Base-by-base conservation (phyloP, 1,140 invertebrate species). In the Orussus abietinus region DNA sequence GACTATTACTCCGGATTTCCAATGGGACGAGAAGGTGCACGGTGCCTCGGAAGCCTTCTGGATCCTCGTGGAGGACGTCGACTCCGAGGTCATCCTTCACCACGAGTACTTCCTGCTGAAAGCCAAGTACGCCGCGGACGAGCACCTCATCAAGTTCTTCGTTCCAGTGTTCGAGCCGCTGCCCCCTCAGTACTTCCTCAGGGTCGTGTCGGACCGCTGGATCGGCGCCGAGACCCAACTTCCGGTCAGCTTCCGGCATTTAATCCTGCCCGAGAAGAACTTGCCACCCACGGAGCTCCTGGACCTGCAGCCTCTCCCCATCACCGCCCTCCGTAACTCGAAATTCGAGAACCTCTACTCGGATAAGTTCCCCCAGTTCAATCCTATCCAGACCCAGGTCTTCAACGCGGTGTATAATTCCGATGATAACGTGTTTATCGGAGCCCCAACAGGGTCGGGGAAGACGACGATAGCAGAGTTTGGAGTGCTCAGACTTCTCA, bases 351-450 rank as follows among this genome's bases (percentile, higher is more conserved):
- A 76, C 4, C 72, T 99, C 4, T 99, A 98, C 58, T 75, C 74
- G 3, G 82, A 92, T 4, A 84, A 84, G 47, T 94, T 98, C 59
- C 84, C 84, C 9, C 91, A 96, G 65, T 98, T 99, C 67, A 99
- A 99, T 76, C 93, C 96, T 0, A 98, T 99, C 49, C 97, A 99
- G 68, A 99, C 97, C 0, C 97, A 99, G 78, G 96, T 98, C 3
- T 99, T 99, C 66, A 98, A 99, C 68, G 90, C 96, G 0, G 85
- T 98, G 1, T 99, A 98, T 69, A 98, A 99, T 73, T 92, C 87
- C 10, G 95, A 99, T 69, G 97, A 99, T 57, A 99, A 98, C 72
- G 90, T 99, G 1, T 98, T 99, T 67, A 85, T 99, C 43, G 96
- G 95, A 5, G 96, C 97, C 0, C 96, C 97, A 1, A 92, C 93